Conservation (phyloP, 2,113 vertebrate genomes). For the Camelus dromedarius region DNA sequence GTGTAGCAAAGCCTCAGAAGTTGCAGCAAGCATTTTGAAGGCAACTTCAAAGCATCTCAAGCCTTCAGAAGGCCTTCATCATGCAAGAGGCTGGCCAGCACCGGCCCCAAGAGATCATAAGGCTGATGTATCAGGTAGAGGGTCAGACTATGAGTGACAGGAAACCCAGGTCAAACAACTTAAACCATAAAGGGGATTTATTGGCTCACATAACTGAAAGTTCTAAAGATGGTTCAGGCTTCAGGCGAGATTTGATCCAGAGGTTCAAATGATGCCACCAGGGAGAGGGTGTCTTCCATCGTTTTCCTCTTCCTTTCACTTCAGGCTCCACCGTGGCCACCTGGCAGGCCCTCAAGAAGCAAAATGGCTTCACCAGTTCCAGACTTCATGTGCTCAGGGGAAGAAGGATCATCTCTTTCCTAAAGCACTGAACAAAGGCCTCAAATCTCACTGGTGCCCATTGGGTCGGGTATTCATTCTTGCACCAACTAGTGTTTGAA, state of each 20-base stretch:
- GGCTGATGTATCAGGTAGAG: neutral
- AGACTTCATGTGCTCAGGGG: neutral
- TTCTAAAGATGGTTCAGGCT: neutral
- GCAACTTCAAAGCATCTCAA: neutral
- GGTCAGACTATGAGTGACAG: neutral
- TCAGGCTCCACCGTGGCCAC: neutral
- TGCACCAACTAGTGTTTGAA: neutral
- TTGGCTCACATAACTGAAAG: neutral
- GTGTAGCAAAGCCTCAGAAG: neutral
- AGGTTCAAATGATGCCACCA: neutral
- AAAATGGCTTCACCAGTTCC: neutral
- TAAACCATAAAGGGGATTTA: neutral
- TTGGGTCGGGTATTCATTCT: neutral
- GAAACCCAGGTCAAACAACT: neutral
- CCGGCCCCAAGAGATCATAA: neutral
- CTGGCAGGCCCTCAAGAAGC: neutral
- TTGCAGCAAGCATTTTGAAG: neutral
- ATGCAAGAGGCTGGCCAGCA: neutral
- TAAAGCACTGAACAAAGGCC: neutral
- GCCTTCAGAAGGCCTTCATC: neutral
- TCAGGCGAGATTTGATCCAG: conserved; percentile 46
- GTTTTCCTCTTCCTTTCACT: neutral
- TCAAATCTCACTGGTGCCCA: neutral
- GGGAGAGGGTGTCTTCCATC: neutral
- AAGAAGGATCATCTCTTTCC: neutral